Percentiles rank a stretch among this genome's conserved stretches.
These are phyloP conservation scores for Papilio demoleus DNA, from an alignment of 2,888 invertebrate genomes.

Conservation along the genomic window DNA sequence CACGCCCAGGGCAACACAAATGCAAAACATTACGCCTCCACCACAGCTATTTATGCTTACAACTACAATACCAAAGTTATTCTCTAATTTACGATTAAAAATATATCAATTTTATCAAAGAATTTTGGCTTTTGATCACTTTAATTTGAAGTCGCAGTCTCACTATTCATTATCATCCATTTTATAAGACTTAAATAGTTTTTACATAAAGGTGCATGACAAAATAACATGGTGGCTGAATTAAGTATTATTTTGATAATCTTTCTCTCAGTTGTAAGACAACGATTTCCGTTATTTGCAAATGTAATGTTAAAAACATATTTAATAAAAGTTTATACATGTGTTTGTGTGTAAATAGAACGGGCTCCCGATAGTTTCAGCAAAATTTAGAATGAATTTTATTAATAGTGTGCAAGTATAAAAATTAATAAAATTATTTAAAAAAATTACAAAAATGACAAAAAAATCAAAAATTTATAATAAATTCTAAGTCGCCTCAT, in stretches of 20 bases:
- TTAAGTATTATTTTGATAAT: constrained; percentile 51
- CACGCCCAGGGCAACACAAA: constrained; percentile 40
- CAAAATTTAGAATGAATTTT: constrained; percentile 19
- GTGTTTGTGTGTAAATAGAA: constrained; percentile 1
- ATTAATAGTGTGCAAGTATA: neutral
- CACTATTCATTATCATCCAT: constrained; percentile 52
- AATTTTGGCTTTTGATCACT: constrained; percentile 55
- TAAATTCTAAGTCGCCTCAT: constrained; percentile 10
- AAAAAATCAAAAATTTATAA: constrained; percentile 21
- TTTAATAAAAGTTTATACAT: constrained; percentile 14
- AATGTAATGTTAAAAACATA: constrained; percentile 25
- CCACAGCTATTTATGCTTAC: constrained; percentile 53
- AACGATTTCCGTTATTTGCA: constrained; percentile 37
- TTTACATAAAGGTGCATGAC: constrained; percentile 45
- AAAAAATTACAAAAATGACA: constrained; percentile 15
- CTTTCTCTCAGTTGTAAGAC: constrained; percentile 35
- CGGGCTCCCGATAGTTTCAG: constrained; percentile 9
- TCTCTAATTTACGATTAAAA: constrained; percentile 57
- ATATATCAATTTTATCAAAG: constrained; percentile 61
- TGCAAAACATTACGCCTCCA: constrained; percentile 45
- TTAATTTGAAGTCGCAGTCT: constrained; percentile 62
- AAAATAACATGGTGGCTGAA: constrained; percentile 49
- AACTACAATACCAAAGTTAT: constrained; percentile 80
- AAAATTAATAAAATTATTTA: neutral
- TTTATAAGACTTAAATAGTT: constrained; percentile 48